Base-by-base conservation (phyloP, 2,113 vertebrate genomes). In the Clarias macrocephalus region DNA sequence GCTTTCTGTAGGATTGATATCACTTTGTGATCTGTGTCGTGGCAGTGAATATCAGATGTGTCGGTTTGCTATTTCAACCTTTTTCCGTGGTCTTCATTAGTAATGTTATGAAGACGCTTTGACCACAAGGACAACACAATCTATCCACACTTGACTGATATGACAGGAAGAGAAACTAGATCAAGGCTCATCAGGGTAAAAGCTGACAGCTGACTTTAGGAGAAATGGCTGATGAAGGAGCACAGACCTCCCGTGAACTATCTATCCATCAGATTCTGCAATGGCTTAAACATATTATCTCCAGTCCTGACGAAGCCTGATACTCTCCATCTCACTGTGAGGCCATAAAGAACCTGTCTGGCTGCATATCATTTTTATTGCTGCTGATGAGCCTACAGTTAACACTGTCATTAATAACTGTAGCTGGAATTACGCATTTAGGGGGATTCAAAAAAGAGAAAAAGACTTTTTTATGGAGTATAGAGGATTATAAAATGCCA, bases 171-270 rank as follows among this genome's bases (percentile, higher is more conserved):
- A 83, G 80, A 57, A 88, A 82, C 91, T 90, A 93, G 91, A 94
- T 95, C 93, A 93, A 84, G 0, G 75, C 48, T 88, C 85, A 89
- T 93, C 93, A 93, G 88, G 89, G 84, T 88, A 87, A 79, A 10
- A 54, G 85, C 37, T 93, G 94, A 94, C 94, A 93, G 91, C 91
- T 95, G 90, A 93, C 91, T 92, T 91, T 80, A 80, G 89, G 88
- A 89, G 90, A 85, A 82, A 82, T 88, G 21, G 88, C 88, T 92
- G 89, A 92, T 91, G 77, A 76, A 37, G 80, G 86, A 88, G 80
- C 80, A 82, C 85, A 33, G 85, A 68, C 19, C 72, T 83, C 16
- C 23, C 7, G 42, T 84, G 84, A 54, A 37, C 73, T 37, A 68
- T 28, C 87, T 89, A 93, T 95, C 88, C 83, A 91, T 94, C 94